Conservation (phyloP, 2,888 invertebrate species). For the Callinectes sapidus region DNA sequence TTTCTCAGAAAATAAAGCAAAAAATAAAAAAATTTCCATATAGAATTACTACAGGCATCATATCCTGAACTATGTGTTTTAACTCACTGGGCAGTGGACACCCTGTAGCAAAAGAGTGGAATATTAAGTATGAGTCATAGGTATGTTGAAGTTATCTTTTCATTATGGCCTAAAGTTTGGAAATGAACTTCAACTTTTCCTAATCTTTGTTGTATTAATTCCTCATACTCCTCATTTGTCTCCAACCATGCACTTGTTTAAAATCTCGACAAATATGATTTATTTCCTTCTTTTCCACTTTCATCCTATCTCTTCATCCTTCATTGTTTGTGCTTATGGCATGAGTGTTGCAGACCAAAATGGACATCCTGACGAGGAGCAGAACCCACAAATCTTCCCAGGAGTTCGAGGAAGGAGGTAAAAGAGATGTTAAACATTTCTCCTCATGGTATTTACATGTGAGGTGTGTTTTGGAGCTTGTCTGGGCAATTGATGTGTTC, state of each 20-base stretch:
- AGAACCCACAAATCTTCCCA: not conserved
- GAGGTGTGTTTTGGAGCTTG: not conserved
- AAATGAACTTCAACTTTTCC: not conserved
- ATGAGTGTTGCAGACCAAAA: constrained; percentile 31
- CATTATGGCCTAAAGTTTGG: constrained; percentile 5
- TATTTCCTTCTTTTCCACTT: too few relatives aligned
- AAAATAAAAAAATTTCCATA: too few relatives aligned
- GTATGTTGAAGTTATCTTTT: too few relatives aligned
- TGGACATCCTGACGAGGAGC: not conserved
- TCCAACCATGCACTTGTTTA: too few relatives aligned
- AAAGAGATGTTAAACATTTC: not conserved
- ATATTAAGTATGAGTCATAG: not conserved
- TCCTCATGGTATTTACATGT: not conserved
- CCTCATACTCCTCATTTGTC: too few relatives aligned
- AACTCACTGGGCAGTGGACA: too few relatives aligned
- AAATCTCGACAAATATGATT: too few relatives aligned
- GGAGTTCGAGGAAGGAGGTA: constrained; percentile 22
- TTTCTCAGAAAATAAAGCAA: too few relatives aligned
- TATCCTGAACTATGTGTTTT: too few relatives aligned
- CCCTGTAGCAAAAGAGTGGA: too few relatives aligned
- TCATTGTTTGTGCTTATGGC: constrained; percentile 6
- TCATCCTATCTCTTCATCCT: not conserved
- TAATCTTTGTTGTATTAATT: not conserved
- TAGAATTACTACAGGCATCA: too few relatives aligned
- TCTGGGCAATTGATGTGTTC: not conserved